Base-by-base conservation (phyloP, 1,140 invertebrate species). In the Hypsibius dujardini region DNA sequence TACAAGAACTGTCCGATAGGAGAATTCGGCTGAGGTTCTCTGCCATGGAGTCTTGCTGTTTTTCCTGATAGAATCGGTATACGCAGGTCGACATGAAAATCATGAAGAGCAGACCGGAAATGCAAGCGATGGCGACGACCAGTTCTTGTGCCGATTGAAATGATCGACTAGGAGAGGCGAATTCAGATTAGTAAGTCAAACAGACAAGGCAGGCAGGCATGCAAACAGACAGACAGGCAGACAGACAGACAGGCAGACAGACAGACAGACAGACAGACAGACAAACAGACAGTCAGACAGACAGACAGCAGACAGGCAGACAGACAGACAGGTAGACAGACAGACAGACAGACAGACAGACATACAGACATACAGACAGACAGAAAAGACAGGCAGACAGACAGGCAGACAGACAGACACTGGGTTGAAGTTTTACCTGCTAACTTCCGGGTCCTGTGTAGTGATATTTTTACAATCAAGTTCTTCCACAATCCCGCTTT, bases 391-490 rank as follows among this genome's bases (percentile, higher is more conserved):
- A 56, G n/a, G 50, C 7, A 56, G 7, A 56, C 50, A 56, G 50
- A 12, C 50, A 56, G n/a, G 7, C 7, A 56, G n/a, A 12, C n/a
- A 12, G 50, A 12, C 7, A 12, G 50, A 7, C n/a, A 56, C 7
- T 12, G n/a, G n/a, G 7, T 56, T 7, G 7, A n/a, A 12, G 7
- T 56, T 12, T 56, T 67, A 67, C 62, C 62, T 45, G 3, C 12
- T 7, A 15, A 42, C 3, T 15, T 67, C 62, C 62, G 45, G 42
- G 3, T 15, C 45, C 45, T 67, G 12, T 42, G 12, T 67, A 7
- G 62, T 67, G 12, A 67, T 15, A 7, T 12, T 67, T 67, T 67
- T 67, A 42, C 62, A 67, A 42, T 67, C 62, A 12, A 67, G 62
- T 67, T 67, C 62, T 15, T 67, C 62, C 12, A 67, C 62, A 12